Evolutionary conservation across 2,888 invertebrate genomes (phyloP).

Genomic region (Dryobotodes eremita): DNA sequence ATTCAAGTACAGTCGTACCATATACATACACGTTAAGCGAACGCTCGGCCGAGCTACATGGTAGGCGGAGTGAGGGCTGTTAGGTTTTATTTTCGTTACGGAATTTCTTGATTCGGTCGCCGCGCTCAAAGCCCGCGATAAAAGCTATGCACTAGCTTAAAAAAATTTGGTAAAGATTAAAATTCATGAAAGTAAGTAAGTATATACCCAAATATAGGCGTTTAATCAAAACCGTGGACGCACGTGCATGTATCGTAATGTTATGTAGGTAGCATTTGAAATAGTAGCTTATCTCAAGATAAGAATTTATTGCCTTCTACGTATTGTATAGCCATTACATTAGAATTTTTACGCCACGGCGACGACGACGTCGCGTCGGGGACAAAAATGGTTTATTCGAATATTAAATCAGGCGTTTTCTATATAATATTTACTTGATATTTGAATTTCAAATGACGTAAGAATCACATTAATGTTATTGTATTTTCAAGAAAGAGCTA

Average conservation of each 20-base stretch:
- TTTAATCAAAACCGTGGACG: slow-evolving; percentile 37
- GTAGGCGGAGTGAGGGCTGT: too few species aligned
- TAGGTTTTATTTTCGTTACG: too few species aligned
- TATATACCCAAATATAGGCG: slow-evolving; percentile 29
- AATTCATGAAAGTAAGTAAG: not conserved
- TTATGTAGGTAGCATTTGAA: slow-evolving; percentile 62
- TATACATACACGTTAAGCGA: too few species aligned
- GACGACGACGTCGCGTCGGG: slow-evolving; percentile 46
- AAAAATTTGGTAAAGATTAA: too few species aligned
- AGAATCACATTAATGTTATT: slow-evolving; percentile 53
- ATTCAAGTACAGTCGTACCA: too few species aligned
- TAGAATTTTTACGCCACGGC: slow-evolving; percentile 68
- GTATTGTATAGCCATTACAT: slow-evolving; percentile 71
- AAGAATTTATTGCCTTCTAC: slow-evolving; percentile 75
- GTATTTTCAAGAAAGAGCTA: slow-evolving; percentile 38
- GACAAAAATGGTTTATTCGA: slow-evolving; percentile 64
- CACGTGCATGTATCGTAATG: slow-evolving; percentile 60
- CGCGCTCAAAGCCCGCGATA: too few species aligned
- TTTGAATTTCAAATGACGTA: slow-evolving; percentile 62
- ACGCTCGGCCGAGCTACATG: too few species aligned
- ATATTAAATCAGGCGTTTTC: slow-evolving; percentile 66
- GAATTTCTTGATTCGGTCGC: too few species aligned
- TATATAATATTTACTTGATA: slow-evolving; percentile 60
- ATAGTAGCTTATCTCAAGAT: slow-evolving; percentile 78
- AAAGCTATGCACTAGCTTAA: too few species aligned